Base-by-base conservation (phyloP, 2,113 vertebrate species). In the Plecotus auritus region DNA sequence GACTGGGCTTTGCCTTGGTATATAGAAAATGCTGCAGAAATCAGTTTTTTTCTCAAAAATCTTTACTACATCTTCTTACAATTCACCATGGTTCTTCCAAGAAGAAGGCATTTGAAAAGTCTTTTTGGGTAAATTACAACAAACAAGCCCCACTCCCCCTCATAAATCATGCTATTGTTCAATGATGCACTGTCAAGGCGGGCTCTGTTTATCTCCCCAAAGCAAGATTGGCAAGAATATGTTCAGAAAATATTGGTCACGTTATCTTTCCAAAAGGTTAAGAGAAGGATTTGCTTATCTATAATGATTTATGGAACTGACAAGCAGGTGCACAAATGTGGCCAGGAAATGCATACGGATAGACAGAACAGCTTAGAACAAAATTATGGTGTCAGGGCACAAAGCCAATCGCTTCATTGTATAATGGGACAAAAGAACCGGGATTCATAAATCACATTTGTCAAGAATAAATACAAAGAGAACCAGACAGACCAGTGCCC, bases 261-360 rank as follows among this genome's bases (percentile, higher is more conserved):
- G 69, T 81, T 97, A 90, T 98, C 96, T 93, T 91, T 94, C 70
- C 88, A 69, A 97, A 98, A 98, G 95, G 97, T 97, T 97, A 98
- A 97, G 94, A 97, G 94, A 97, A 98, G 95, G 97, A 98, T 98
- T 98, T 98, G 97, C 95, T 97, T 98, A 98, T 98, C 98, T 97
- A 5, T 92, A 92, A 91, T 98, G 97, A 98, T 98, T 98, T 98
- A 98, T 98, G 97, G 93, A 93, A 90, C 96, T 97, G 98, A 98
- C 97, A 97, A 97, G 88, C 8, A 3, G 59, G 85, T 80, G 47
- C 91, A 97, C 92, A 97, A 95, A 97, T 76, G 32, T 76, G 88
- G n/a, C 90, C 94, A 84, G 84, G 77, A 98, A 98, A 97, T 95
- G 87, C 94, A 92, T 0, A 95, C 64, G 56, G 95, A 92, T 40